Conservation (phyloP, 2,797 vertebrate species). For the Merluccius polli region DNA sequence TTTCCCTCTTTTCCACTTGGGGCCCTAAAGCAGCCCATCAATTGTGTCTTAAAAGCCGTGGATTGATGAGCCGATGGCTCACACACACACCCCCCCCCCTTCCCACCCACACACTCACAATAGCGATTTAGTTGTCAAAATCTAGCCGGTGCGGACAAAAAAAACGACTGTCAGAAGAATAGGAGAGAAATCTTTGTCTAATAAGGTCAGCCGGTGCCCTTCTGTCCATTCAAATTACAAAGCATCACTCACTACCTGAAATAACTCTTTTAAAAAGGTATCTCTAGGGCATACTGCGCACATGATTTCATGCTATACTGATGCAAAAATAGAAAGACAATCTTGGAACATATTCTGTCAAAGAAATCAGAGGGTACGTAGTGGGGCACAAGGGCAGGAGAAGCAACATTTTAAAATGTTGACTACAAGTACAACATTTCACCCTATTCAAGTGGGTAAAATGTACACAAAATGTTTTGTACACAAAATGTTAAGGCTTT, state of each 20-base stretch:
- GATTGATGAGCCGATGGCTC: conserved; percentile 41
- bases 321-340: background rate
- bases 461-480: too few relatives aligned
- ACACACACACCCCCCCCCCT: conserved; percentile 24
- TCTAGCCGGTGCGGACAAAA: background rate
- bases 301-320: background rate
- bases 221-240: background rate
- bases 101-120: conserved; percentile 19
- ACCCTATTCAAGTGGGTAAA: too few relatives aligned
- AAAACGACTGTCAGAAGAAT: conserved; percentile 25
- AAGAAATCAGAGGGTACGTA: background rate
- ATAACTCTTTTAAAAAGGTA: background rate
- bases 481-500: too few relatives aligned
- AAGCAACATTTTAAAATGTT: too few relatives aligned
- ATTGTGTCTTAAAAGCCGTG: conserved; percentile 34
- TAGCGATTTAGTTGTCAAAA: conserved; percentile 54
- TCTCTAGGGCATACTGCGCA: background rate
- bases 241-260: background rate
- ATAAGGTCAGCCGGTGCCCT: background rate
- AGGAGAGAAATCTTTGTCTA: conserved; percentile 32
- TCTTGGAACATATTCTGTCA: background rate
- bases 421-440: too few relatives aligned
- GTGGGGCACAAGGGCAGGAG: background rate
- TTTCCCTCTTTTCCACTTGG: conserved; percentile 20
- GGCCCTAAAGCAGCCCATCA: conserved; percentile 38